Evolutionary conservation across 2,888 invertebrate genomes (phyloP).

Genomic region (Agonopterix subpropinquella): DNA sequence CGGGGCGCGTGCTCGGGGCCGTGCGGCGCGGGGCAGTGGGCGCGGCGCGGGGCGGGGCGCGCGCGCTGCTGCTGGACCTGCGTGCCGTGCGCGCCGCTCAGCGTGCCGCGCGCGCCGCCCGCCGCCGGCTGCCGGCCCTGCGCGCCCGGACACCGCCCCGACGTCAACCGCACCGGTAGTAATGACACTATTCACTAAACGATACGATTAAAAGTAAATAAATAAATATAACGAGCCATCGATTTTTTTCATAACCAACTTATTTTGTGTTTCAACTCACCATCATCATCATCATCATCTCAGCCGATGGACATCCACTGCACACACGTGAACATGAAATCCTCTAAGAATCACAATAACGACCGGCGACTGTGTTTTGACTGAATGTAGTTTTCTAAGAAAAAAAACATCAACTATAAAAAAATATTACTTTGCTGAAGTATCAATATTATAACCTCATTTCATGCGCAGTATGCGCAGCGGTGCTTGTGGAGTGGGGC

Average conservation of each 20-base stretch:
- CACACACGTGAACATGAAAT: too few relatives aligned
- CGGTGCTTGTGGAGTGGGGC: conserved; percentile 76
- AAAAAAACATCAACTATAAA: too few relatives aligned
- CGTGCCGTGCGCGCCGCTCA: conserved; percentile 77
- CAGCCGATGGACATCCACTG: too few relatives aligned
- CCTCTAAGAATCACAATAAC: too few relatives aligned
- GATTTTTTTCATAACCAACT: too few relatives aligned
- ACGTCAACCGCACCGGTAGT: conserved; percentile 76
- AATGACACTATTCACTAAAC: conserved; percentile 11
- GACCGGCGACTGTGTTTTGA: too few relatives aligned
- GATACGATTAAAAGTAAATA: too few relatives aligned
- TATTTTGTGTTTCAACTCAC: too few relatives aligned
- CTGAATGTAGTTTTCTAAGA: too few relatives aligned
- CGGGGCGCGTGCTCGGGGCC: conserved; percentile 57
- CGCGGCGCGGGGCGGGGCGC: conserved; percentile 56
- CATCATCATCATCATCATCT: too few relatives aligned
- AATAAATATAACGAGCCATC: too few relatives aligned
- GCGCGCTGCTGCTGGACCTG: conserved; percentile 87
- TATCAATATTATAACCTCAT: not conserved
- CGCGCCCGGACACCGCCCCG: conserved; percentile 77
- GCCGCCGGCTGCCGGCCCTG: conserved; percentile 72
- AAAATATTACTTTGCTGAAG: not conserved
- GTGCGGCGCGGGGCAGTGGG: conserved; percentile 60
- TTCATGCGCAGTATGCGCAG: conserved; percentile 67
- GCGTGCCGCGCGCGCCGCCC: conserved; percentile 66